Conservation (phyloP, 2,888 invertebrate genomes). For the Ceraclea dissimilis region DNA sequence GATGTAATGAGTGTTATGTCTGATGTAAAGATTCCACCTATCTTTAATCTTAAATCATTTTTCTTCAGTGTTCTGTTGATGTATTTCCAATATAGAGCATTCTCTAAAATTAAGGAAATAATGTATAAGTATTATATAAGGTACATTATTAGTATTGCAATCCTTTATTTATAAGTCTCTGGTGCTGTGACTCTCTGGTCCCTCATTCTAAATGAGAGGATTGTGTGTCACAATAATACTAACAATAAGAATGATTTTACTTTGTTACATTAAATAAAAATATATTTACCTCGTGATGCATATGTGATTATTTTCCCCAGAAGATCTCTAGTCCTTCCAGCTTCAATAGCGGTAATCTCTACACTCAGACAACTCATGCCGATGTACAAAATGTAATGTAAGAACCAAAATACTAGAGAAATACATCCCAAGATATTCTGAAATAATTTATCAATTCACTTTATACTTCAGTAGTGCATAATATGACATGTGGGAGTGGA, state of each 20-base stretch:
- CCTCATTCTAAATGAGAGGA: too few species aligned
- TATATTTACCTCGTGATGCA: too few species aligned
- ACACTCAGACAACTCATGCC: conserved; percentile 4
- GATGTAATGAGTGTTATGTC: conserved; percentile 5
- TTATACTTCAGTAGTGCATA: too few species aligned
- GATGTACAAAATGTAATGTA: conserved; percentile 7
- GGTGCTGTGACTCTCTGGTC: too few species aligned
- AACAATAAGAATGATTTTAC: too few species aligned
- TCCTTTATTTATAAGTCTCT: too few species aligned
- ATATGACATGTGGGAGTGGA: not conserved
- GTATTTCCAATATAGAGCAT: too few species aligned
- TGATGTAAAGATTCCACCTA: not conserved
- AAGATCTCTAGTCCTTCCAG: conserved; percentile 4
- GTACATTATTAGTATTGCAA: too few species aligned
- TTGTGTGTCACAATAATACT: too few species aligned
- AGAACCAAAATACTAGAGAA: conserved; percentile 2
- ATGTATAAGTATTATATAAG: too few species aligned
- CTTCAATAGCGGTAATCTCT: conserved; percentile 5
- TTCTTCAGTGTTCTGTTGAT: not conserved
- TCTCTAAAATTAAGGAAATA: too few species aligned
- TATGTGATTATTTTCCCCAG: conserved; percentile 9
- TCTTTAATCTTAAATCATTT: conserved; percentile 4
- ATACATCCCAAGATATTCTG: not conserved
- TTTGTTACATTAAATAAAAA: too few species aligned
- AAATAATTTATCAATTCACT: not conserved